Percentiles rank a stretch among this genome's conserved stretches.
Evolutionary conservation across 2,888 invertebrate genomes (phyloP).

Genomic region (Pachydiplax longipennis): DNA sequence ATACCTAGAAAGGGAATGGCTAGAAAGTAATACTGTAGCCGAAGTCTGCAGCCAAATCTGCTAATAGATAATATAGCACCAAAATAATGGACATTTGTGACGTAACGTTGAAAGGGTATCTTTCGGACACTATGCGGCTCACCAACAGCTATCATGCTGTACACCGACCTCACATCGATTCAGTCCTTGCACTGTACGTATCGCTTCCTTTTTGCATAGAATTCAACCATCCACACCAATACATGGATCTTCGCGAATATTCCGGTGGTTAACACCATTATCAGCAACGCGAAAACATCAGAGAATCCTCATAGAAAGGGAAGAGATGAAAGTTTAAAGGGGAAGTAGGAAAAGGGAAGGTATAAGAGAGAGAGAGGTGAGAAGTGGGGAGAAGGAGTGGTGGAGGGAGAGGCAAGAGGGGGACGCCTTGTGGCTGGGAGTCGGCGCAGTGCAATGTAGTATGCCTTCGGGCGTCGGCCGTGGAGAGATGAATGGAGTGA

Average conservation of each 20-base stretch:
- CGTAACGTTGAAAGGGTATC: too few species aligned
- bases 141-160: background rate
- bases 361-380: background rate
- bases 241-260: too few species aligned
- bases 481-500: constrained; percentile 27
- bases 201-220: background rate
- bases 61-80: too few species aligned
- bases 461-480: constrained; percentile 34
- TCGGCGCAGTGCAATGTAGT: constrained; percentile 37
- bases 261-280: too few species aligned
- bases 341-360: background rate
- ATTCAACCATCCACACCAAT: too few species aligned
- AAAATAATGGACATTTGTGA: too few species aligned
- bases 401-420: background rate
- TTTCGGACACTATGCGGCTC: background rate
- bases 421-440: background rate
- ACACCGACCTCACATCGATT: background rate
- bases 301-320: background rate
- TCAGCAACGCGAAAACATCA: too few species aligned
- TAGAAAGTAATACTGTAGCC: too few species aligned
- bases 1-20: too few species aligned
- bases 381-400: background rate
- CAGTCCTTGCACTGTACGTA: background rate
- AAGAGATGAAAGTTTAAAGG: background rate
- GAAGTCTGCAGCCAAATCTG: too few species aligned